phyloP scores from a whole-genome alignment of 1,140 invertebrate species.

The Microplitis demolitor region DNA sequence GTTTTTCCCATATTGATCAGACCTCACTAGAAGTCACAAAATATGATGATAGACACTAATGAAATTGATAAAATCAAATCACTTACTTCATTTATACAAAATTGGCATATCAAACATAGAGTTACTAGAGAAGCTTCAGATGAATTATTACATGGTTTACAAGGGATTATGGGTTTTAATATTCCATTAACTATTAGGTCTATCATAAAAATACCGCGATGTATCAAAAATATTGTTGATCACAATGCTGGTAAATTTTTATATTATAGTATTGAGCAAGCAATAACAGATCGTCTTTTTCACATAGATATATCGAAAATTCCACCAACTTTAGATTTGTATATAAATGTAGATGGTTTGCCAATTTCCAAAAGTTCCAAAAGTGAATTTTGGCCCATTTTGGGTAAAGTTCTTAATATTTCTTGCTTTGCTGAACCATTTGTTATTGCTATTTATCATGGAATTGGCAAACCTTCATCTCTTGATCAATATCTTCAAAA shows the following conservation, averaged over 20 bases:
- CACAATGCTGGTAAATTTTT: conserved; percentile 20
- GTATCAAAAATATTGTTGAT: not conserved
- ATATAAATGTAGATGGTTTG: conserved; percentile 31
- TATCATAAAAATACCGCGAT: not conserved
- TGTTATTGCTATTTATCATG: conserved; percentile 28
- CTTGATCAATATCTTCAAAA: conserved; percentile 14
- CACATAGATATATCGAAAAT: not conserved
- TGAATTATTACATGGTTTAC: not conserved
- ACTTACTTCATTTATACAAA: not conserved
- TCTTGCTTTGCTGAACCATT: conserved; percentile 21
- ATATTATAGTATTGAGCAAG: conserved; percentile 25
- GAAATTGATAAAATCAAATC: not conserved
- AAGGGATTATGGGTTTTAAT: not conserved
- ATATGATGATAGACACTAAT: not conserved
- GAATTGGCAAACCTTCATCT: conserved; percentile 25
- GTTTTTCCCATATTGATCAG: not conserved
- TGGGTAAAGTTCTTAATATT: conserved; percentile 15
- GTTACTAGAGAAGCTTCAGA: not conserved
- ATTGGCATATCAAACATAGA: not conserved
- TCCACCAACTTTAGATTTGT: conserved; percentile 4
- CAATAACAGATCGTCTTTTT: conserved; percentile 12
- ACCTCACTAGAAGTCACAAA: not conserved
- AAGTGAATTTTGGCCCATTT: conserved; percentile 29
- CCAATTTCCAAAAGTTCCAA: conserved; percentile 29
- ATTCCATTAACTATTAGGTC: not conserved